A percentile compares a stretch with the other conserved stretches of the same genome.
Conservation (phyloP, 1,140 invertebrate genomes). For the Anastrepha obliqua region DNA sequence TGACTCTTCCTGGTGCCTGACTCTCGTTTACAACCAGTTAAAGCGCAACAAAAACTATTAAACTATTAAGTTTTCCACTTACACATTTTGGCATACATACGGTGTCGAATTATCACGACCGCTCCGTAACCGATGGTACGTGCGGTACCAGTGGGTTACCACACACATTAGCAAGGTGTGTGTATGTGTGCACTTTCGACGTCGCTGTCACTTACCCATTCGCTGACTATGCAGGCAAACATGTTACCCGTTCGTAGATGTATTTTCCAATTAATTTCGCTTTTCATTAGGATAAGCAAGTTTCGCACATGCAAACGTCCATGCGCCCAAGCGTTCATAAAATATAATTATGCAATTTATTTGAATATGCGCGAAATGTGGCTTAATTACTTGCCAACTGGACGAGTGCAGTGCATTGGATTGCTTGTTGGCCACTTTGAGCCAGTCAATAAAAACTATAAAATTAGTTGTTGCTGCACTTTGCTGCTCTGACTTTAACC, state of each 20-base stretch:
- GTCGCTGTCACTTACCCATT: not conserved
- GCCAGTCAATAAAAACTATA: not conserved
- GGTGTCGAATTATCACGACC: too few relatives aligned
- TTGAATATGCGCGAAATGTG: conserved; percentile 33
- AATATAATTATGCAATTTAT: conserved; percentile 49
- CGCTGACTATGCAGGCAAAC: not conserved
- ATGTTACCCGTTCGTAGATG: not conserved
- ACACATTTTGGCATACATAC: conserved; percentile 15
- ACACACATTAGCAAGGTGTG: too few relatives aligned
- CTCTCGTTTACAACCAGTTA: not conserved
- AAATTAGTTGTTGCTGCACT: not conserved
- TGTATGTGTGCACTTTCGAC: too few relatives aligned
- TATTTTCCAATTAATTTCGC: conserved; percentile 32
- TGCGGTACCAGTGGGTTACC: too few relatives aligned
- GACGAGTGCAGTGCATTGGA: not conserved
- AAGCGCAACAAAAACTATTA: not conserved
- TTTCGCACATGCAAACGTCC: not conserved
- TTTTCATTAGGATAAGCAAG: conserved; percentile 24
- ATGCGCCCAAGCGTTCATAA: not conserved
- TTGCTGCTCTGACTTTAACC: not conserved
- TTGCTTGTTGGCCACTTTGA: not conserved
- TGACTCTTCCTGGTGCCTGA: not conserved
- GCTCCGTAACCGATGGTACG: too few relatives aligned
- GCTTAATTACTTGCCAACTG: conserved; percentile 20
- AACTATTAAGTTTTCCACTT: not conserved